phyloP scores from a whole-genome alignment of 2,888 invertebrate species.

The Morpho achilles region DNA sequence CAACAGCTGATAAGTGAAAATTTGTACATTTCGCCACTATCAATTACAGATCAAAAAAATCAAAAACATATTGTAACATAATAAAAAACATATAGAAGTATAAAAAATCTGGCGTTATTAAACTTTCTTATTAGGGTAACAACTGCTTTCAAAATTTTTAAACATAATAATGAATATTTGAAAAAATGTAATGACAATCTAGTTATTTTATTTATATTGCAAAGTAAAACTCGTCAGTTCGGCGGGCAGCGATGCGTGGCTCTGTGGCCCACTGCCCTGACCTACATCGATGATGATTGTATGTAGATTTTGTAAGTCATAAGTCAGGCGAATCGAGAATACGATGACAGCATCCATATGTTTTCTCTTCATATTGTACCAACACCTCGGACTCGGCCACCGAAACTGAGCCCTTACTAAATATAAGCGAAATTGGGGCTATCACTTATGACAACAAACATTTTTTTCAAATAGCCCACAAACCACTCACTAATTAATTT shows the following conservation, averaged over 20 bases:
- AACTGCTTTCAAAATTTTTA: too few species aligned
- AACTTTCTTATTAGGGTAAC: too few species aligned
- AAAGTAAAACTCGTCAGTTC: conserved; percentile 14
- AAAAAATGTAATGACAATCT: not conserved
- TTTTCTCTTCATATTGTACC: conserved; percentile 65
- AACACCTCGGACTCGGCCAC: conserved; percentile 26
- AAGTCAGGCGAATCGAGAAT: conserved; percentile 57
- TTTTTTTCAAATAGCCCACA: conserved; percentile 65
- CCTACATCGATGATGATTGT: conserved; percentile 71
- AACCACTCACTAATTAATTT: conserved; percentile 35
- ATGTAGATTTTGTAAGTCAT: conserved; percentile 75
- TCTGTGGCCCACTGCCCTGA: conserved; percentile 69
- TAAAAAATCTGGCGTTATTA: too few species aligned
- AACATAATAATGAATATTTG: too few species aligned
- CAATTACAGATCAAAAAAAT: too few species aligned
- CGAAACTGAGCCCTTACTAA: conserved; percentile 45
- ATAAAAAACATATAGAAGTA: too few species aligned
- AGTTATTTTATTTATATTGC: conserved; percentile 12
- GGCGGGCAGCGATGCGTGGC: conserved; percentile 36
- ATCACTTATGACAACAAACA: conserved; percentile 56
- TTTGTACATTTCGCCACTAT: too few species aligned
- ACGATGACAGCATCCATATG: conserved; percentile 68
- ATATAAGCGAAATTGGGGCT: conserved; percentile 55
- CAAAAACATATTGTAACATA: too few species aligned
- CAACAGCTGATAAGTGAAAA: too few species aligned